A percentile compares a stretch with the other conserved stretches of the same genome.
Evolutionary conservation across 2,888 invertebrate species (phyloP).

Genomic region (Pyrrhopygopsis socrates): DNA sequence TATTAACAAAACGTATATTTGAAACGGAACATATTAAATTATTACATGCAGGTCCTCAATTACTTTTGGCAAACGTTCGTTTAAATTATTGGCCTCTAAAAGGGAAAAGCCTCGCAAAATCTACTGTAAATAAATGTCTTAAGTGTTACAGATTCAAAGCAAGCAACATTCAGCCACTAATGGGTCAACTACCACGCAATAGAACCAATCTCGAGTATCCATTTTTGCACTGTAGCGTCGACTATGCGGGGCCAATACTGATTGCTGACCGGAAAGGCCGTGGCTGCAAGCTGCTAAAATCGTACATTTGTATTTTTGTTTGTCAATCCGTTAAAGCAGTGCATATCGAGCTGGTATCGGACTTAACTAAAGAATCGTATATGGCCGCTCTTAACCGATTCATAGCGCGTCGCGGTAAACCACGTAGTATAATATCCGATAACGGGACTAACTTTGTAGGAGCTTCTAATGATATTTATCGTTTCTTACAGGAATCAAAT

Average conservation of each 20-base stretch:
- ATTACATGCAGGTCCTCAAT: neutral
- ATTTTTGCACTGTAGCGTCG: conserved; percentile 63
- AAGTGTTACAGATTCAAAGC: conserved; percentile 32
- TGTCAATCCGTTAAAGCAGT: conserved; percentile 54
- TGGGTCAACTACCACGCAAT: conserved; percentile 15
- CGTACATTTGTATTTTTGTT: conserved; percentile 70
- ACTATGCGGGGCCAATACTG: conserved; percentile 78
- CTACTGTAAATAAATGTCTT: conserved; percentile 55
- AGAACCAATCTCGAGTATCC: conserved; percentile 60
- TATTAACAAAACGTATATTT: conserved; percentile 1
- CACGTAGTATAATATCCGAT: neutral
- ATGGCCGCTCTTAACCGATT: conserved; percentile 77
- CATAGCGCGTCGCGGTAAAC: conserved; percentile 53
- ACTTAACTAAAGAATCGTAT: conserved; percentile 74
- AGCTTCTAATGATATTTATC: neutral
- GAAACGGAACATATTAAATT: neutral
- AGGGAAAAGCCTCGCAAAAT: conserved; percentile 67
- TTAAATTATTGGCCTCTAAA: conserved; percentile 73
- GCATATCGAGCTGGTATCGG: conserved; percentile 78
- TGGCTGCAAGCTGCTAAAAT: conserved; percentile 69
- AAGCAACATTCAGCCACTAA: neutral
- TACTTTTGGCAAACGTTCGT: conserved; percentile 38
- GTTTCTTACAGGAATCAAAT: neutral
- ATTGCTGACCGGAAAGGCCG: conserved; percentile 72
- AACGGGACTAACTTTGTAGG: conserved; percentile 22